A percentile compares a stretch with the other conserved stretches of the same genome.
Conservation (phyloP, 2,797 vertebrate species). For the Percopsis omiscomaycus region DNA sequence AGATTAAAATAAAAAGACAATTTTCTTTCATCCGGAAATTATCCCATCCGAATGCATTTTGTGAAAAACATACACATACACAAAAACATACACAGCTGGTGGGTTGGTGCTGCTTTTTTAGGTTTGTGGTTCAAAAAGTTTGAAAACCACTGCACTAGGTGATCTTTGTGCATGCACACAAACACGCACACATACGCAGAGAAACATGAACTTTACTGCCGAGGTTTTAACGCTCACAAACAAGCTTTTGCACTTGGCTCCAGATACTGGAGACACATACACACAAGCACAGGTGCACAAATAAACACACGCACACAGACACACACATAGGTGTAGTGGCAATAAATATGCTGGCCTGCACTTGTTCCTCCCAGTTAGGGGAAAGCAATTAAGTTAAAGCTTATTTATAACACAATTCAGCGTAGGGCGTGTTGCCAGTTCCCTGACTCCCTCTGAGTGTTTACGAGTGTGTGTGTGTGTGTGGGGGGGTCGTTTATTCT, state of each 20-base stretch:
- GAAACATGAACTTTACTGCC: background rate
- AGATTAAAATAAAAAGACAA: too few relatives aligned
- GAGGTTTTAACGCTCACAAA: background rate
- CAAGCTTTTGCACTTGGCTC: conserved; percentile 41
- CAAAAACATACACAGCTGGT: background rate
- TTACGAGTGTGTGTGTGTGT: conserved; percentile 6
- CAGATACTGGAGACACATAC: conserved; percentile 21
- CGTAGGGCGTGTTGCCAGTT: conserved; percentile 45
- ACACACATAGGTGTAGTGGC: conserved; percentile 38
- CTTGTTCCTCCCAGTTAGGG: conserved; percentile 53
- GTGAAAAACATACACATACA: too few relatives aligned
- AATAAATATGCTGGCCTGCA: conserved; percentile 63
- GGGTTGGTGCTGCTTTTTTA: too few relatives aligned
- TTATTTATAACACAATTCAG: conserved; percentile 67
- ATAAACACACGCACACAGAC: conserved; percentile 22
- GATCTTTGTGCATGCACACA: background rate
- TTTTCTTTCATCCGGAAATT: too few relatives aligned
- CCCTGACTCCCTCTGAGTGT: conserved; percentile 10
- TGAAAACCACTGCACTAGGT: background rate
- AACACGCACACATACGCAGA: background rate
- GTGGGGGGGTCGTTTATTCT: conserved; percentile 37
- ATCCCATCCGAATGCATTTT: too few relatives aligned
- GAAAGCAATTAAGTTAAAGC: conserved; percentile 68
- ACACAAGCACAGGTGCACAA: conserved; percentile 7
- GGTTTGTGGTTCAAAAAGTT: too few relatives aligned